Base-by-base conservation (phyloP, 1,140 invertebrate species). In the Anastatus disparis region DNA sequence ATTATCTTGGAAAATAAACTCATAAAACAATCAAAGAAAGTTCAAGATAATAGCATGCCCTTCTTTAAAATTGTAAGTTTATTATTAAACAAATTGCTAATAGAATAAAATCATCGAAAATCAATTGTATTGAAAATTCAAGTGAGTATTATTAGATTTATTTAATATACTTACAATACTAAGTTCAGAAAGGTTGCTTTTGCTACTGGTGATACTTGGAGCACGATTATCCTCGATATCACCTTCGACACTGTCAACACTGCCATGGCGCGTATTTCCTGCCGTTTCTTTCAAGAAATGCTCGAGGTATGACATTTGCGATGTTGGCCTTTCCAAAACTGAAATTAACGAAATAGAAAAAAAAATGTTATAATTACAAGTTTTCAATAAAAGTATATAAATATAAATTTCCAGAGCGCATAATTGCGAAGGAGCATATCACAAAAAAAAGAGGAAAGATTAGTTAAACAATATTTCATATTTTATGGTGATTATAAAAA, bases 301-400 rank as follows among this genome's bases (percentile, higher is more conserved):
- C 80, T 95, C 94, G 76, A 95, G 84, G 84, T 95, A 94, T 69
- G 94, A 95, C 90, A 95, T 93, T 85, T 95, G 93, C 46, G 94
- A 95, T 48, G 93, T 90, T 65, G 93, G 93, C 76, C 93, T 87
- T 83, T 95, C 93, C 87, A 94, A 86, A 88, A 95, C 93, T 95
- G 87, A 78, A 89, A 89, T 63, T n/a, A 53, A 61, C 13, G 31
- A 61, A 42, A 53, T 10, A 24, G 27, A 26, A 17, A 31, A 26
- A 65, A 65, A 17, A 53, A 40, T 12, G n/a, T 42, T 26, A n/a
- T n/a, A n/a, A n/a, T n/a, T n/a, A n/a, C n/a, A n/a, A n/a, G n/a
- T 26, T 35, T 35, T 48, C 8, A 6, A 15, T 29, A 27, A n/a
- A n/a, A n/a, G n/a, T n/a, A n/a, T n/a, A n/a, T n/a, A n/a, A n/a